These are phyloP conservation scores for Oophaga pumilio DNA, from an alignment of 2,113 vertebrate species.

Conservation along the genomic window DNA sequence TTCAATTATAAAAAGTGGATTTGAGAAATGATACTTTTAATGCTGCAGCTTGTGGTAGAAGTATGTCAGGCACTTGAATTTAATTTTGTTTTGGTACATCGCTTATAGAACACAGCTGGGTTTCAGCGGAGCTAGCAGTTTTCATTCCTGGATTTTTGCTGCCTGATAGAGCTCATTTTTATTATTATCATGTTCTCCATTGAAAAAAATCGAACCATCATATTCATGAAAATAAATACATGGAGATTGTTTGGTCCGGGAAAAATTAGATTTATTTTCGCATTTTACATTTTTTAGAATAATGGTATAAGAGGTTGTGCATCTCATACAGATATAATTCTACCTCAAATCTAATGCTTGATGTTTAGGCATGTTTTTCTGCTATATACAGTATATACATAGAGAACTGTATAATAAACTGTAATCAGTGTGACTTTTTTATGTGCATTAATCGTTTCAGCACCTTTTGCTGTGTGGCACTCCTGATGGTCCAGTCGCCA, in stretches of 20 bases:
- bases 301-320: neutral
- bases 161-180: neutral
- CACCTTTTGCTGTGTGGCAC: too few species aligned
- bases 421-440: too few species aligned
- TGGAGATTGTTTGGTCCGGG: neutral
- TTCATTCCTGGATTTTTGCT: neutral
- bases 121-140: neutral
- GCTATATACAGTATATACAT: neutral
- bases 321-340: neutral
- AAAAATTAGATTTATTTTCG: neutral
- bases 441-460: too few species aligned
- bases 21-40: conserved; percentile 40
- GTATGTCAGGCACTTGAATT: conserved; percentile 6
- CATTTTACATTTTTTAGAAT: too few species aligned
- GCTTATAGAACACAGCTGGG: neutral
- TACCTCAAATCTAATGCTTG: neutral
- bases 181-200: neutral
- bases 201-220: neutral
- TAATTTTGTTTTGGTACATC: conserved; percentile 11
- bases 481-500: too few species aligned
- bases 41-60: conserved; percentile 33
- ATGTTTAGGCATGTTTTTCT: neutral
- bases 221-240: neutral
- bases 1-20: conserved; percentile 36
- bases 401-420: too few species aligned